Evolutionary conservation across 2,888 invertebrate species (phyloP), one percentile per base, ranked within the genome.

Genomic region (Anoplius nigerrimus): DNA sequence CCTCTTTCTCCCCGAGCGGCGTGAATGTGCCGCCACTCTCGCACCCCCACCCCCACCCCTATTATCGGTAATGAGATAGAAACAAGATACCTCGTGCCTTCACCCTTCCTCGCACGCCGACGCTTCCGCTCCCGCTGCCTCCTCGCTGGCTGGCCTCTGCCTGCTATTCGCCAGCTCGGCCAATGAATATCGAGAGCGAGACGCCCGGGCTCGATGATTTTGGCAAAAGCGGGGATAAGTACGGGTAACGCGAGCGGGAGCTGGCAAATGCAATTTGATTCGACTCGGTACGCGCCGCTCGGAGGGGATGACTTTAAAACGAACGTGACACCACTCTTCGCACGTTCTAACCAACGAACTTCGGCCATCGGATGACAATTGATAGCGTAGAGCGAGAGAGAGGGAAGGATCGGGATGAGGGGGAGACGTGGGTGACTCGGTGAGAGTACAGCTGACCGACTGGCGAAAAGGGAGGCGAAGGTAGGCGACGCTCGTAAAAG

Each of bases 11-110:
- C 18, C 45, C 51, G 42, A 8, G 8, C 48, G n/a, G 56, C 16
- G 22, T 48, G 61, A 60, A 67, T 57, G 65, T 61, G 51, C 54
- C 48, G 43, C 21, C 54, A 27, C 34, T 42, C 67, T 22, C 56
- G 51, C 58, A 60, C 48, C 43, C 58, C 60, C 55, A 59, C 67
- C 27, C 56, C 46, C 58, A 60, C 48, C 43, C 58, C 60, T 58
- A 59, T 69, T 66, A 65, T 55, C 69, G 70, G 65, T 66, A 73
- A 75, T 70, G 68, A 76, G 70, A 76, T 64, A 68, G 72, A 72
- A 69, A 69, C 62, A 59, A 68, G 55, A 68, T 73, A 76, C 43
- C 51, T 53, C 34, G 24, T 22, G 42, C 51, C 20, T n/a, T 46
- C 57, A 21, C 34, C 34, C 57, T 54, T 43, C 22, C n/a, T 1